Evolutionary conservation across 2,797 vertebrate genomes (phyloP).

Genomic region (Parambassis ranga): DNA sequence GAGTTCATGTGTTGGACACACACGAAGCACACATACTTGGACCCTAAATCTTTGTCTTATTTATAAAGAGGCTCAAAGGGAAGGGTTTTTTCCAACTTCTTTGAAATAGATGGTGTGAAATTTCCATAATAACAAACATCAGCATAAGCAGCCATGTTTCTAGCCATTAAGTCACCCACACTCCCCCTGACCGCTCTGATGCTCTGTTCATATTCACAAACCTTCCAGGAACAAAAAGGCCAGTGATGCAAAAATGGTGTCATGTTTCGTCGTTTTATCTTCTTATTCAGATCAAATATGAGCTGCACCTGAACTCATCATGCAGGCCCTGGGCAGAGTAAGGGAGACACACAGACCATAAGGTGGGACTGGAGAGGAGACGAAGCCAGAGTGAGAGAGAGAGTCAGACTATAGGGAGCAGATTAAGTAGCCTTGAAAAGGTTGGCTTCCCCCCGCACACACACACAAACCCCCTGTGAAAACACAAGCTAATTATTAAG

Average conservation of each 20-base stretch:
- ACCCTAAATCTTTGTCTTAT: not conserved
- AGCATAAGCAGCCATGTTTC: not conserved
- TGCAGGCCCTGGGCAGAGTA: not conserved
- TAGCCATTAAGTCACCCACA: not conserved
- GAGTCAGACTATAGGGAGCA: constrained; percentile 47
- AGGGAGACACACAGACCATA: not conserved
- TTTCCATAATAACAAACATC: too few relatives aligned
- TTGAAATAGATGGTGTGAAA: not conserved
- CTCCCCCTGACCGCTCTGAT: constrained; percentile 2
- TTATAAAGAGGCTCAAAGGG: too few relatives aligned
- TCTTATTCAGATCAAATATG: constrained; percentile 17
- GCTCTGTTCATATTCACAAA: constrained; percentile 4
- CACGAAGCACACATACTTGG: not conserved
- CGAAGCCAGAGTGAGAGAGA: constrained; percentile 12
- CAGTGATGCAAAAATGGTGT: constrained; percentile 28
- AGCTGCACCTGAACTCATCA: constrained; percentile 25
- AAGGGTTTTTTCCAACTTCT: not conserved
- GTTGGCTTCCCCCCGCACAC: constrained; percentile 49
- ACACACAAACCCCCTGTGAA: constrained; percentile 65
- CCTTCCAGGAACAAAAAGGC: constrained; percentile 15
- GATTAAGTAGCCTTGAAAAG: constrained; percentile 71
- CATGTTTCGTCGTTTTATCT: constrained; percentile 35
- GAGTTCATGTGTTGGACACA: constrained; percentile 34
- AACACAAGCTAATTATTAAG: constrained; percentile 89
- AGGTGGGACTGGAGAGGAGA: not conserved